phyloP scores from a whole-genome alignment of 2,797 vertebrate species.

The Spondyliosoma cantharus region DNA sequence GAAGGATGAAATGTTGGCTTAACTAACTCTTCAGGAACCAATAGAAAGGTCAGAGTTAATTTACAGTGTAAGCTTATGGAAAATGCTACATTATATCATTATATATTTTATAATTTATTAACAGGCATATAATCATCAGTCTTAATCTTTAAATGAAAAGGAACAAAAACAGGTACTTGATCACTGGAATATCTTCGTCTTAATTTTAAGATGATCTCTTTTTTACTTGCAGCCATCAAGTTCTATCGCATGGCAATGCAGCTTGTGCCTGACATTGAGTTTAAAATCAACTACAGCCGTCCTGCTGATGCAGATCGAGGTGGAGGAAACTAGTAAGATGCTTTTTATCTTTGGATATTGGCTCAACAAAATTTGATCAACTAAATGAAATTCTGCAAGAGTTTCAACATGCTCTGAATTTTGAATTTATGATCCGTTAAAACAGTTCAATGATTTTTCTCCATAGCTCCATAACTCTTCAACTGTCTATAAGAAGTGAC shows the following conservation, averaged over 20 bases:
- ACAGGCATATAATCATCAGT: not conserved
- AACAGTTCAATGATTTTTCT: not conserved
- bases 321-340: conserved; percentile 90
- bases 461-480: not conserved
- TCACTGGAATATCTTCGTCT: not conserved
- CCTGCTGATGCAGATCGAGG: conserved; percentile 89
- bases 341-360: not conserved
- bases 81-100: not conserved
- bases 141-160: not conserved
- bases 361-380: not conserved
- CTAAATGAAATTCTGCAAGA: not conserved
- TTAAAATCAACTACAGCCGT: conserved; percentile 94
- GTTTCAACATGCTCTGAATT: not conserved
- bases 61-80: not conserved
- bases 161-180: not conserved
- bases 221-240: conserved; percentile 93
- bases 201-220: conserved; percentile 43
- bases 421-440: not conserved
- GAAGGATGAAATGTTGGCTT: not conserved
- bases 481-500: not conserved
- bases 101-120: not conserved
- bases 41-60: not conserved
- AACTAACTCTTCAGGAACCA: not conserved
- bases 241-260: conserved; percentile 99
- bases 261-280: conserved; percentile 98